Evolutionary conservation across 2,113 vertebrate species (phyloP).

Genomic region (Maccullochella peelii): DNA sequence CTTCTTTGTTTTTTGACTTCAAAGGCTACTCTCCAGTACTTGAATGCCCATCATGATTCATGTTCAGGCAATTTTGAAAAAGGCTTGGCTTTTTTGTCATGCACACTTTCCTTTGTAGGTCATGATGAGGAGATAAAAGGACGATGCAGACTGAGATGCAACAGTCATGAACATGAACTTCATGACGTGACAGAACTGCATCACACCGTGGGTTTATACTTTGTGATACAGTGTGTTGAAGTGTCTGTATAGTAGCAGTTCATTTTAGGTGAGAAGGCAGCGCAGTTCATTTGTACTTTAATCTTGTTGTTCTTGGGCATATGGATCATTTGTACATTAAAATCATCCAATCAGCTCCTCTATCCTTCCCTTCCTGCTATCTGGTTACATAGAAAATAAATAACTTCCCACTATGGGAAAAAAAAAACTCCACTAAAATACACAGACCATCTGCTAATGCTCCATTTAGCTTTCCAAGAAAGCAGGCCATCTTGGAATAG

Average conservation of each 20-base stretch:
- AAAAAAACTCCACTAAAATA: conserved; percentile 63
- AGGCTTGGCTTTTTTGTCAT: conserved; percentile 39
- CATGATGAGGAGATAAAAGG: conserved; percentile 36
- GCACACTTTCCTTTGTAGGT: conserved; percentile 26
- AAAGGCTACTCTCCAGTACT: conserved; percentile 70
- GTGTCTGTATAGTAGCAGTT: conserved; percentile 18
- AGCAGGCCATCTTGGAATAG: conserved; percentile 76
- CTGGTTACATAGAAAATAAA: conserved; percentile 66
- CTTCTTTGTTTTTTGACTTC: conserved; percentile 72
- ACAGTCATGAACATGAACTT: conserved; percentile 17
- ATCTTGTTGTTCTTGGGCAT: conserved; percentile 44
- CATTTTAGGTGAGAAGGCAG: conserved; percentile 29
- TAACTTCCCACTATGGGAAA: conserved; percentile 53
- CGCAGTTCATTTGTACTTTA: conserved; percentile 23
- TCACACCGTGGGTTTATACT: not conserved
- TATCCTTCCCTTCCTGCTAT: conserved; percentile 33
- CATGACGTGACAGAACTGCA: conserved; percentile 19
- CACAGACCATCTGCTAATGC: conserved; percentile 76
- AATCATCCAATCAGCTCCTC: conserved; percentile 33
- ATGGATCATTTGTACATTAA: conserved; percentile 43
- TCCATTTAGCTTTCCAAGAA: conserved; percentile 83
- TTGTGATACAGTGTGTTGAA: not conserved
- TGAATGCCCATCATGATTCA: conserved; percentile 65
- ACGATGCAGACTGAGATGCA: conserved; percentile 35
- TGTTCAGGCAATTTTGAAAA: conserved; percentile 40